Evolutionary conservation across 2,797 vertebrate genomes (phyloP), one percentile per base, ranked within the genome.

Genomic region (Columba guinea): DNA sequence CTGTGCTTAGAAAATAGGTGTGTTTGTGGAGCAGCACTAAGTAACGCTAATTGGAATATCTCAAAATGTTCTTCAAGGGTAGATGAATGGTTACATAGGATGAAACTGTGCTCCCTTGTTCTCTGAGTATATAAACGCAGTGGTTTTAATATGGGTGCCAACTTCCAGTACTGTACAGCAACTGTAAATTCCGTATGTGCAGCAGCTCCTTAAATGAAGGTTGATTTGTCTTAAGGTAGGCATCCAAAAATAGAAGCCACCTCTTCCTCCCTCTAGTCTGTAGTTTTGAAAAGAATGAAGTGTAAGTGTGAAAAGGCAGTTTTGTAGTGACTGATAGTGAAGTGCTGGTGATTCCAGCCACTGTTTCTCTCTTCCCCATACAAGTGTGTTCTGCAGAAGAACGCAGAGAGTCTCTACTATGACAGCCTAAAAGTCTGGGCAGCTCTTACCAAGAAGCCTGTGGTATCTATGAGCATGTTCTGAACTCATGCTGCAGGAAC

Each of bases 201-300:
- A 67, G n/a, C 37, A 74, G 65, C 60, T 84, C n/a, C 53, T 35
- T n/a, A 89, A 78, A 11, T 19, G 19, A 63, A 74, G 8, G 34
- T 17, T 75, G 24, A 9, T 41, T 90, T 76, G 24, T 52, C 39
- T 77, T 65, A 55, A 67, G n/a, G 21, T n/a, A 73, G 55, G 9
- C 19, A 55, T 27, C 18, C n/a, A 70, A 37, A 59, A 80, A 23
- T 13, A 90, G 71, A 74, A 84, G 13, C 27, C 35, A 39, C 8
- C 2, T 2, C 3, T 18, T 78, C 17, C 10, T 69, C 3, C 14
- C 7, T 3, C 5, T 22, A 8, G 5, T 24, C 6, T 11, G 15
- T 7, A 35, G 16, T 46, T 74, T 80, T 73, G 68, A 58, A 90
- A 93, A 56, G 11, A 90, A 53, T 16, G 14, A 77, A 49, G 9